Conservation (phyloP, 2,888 invertebrate species). For the Lepidonotus clava region DNA sequence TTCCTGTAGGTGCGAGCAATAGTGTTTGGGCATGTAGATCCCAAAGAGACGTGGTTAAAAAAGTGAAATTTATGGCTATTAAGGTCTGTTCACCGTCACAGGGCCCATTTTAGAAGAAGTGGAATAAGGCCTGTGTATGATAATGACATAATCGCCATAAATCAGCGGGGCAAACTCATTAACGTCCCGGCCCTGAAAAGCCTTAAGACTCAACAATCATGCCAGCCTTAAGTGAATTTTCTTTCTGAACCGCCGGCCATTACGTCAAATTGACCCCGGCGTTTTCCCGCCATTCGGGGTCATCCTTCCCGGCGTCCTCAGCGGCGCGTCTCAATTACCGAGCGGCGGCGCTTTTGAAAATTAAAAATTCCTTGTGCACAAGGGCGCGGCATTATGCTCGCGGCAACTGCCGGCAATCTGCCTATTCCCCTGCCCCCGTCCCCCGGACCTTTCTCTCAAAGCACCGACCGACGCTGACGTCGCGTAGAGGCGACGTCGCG, state of each 20-base stretch:
- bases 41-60: not conserved
- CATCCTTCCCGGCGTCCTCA: conserved; percentile 6
- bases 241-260: conserved; percentile 31
- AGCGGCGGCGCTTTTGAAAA: conserved; percentile 36
- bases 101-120: not conserved
- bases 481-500: not conserved
- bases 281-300: conserved; percentile 11
- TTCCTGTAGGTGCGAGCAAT: not conserved
- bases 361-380: conserved; percentile 51
- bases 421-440: too few species aligned
- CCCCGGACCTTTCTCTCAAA: not conserved
- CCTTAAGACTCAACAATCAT: not conserved
- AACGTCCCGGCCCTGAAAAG: not conserved
- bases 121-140: not conserved
- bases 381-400: not conserved
- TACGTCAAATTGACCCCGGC: conserved; percentile 40
- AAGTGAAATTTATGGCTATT: conserved; percentile 42
- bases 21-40: not conserved
- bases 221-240: conserved; percentile 34
- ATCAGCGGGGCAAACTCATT: conserved; percentile 37
- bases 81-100: not conserved
- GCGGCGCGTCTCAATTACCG: conserved; percentile 44
- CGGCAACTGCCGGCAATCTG: too few species aligned
- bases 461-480: not conserved
- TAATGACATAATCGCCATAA: conserved; percentile 17